A percentile compares a stretch with the other conserved stretches of the same genome.
Evolutionary conservation across 1,140 invertebrate species (phyloP).

Genomic region (Scaptomyza montana): DNA sequence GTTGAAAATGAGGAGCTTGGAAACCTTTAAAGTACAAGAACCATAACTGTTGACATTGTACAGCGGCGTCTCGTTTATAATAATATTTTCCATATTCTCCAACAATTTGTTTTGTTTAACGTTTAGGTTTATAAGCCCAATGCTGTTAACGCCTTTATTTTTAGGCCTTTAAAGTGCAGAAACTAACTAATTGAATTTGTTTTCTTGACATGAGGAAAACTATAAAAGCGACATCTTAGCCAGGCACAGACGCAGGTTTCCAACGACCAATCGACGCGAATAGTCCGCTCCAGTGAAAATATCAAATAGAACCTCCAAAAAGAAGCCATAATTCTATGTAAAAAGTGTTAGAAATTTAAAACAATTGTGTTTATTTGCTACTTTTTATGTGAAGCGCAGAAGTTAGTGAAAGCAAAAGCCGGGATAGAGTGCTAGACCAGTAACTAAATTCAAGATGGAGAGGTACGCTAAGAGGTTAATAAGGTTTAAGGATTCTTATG

Average conservation of each 20-base stretch:
- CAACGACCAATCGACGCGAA: conserved; percentile 79
- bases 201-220: conserved; percentile 23
- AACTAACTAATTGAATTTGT: conserved; percentile 68
- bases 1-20: conserved; percentile 20
- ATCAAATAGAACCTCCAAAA: too few species aligned
- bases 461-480: conserved; percentile 49
- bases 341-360: conserved; percentile 72
- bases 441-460: conserved; percentile 63
- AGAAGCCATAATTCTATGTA: conserved; percentile 53
- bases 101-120: conserved; percentile 31
- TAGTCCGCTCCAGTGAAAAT: conserved; percentile 70
- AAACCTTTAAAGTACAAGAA: conserved; percentile 65
- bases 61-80: conserved; percentile 19
- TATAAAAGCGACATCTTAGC: conserved; percentile 62
- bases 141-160: conserved; percentile 73
- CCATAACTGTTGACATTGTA: conserved; percentile 75
- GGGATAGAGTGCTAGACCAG: conserved; percentile 61
- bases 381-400: conserved; percentile 71
- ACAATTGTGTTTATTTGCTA: conserved; percentile 56
- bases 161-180: conserved; percentile 45
- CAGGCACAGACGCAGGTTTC: conserved; percentile 66
- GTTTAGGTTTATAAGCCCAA: conserved; percentile 64
- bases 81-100: conserved; percentile 42
- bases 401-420: conserved; percentile 51
- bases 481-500: not conserved